Conservation (phyloP, 2,113 vertebrate species). For the Pardalotus punctatus region DNA sequence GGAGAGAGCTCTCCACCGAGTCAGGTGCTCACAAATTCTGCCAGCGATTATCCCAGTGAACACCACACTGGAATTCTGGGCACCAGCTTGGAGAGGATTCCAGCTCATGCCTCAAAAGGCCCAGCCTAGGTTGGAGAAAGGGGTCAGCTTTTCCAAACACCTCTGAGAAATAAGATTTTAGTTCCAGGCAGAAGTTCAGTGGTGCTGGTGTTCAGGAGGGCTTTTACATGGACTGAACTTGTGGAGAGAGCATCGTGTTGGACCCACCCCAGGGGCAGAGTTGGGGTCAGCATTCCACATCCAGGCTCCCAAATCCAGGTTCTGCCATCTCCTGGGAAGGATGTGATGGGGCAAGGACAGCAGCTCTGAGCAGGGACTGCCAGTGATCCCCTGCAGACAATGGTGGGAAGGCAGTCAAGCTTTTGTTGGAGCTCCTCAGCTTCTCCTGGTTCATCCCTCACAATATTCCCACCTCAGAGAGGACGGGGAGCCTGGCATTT, state of each 20-base stretch:
- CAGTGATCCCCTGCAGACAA: neutral
- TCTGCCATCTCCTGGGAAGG: neutral
- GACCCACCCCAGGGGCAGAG: rapidly evolving
- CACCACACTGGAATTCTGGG: neutral
- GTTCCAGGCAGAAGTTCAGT: neutral
- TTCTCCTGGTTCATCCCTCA: neutral
- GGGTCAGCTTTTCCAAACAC: neutral
- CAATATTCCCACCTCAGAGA: neutral
- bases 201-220: neutral
- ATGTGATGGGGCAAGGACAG: neutral
- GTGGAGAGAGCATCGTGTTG: rapidly evolving
- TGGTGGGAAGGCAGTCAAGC: neutral
- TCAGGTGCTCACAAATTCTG: neutral
- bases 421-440: neutral
- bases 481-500: neutral
- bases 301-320: neutral
- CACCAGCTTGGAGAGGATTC: neutral
- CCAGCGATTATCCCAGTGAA: neutral
- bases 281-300: neutral
- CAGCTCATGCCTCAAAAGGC: too few relatives aligned
- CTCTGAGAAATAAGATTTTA: neutral
- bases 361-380: neutral
- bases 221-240: neutral
- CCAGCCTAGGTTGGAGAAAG: neutral
- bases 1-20: neutral